Evolutionary conservation across 2,888 invertebrate species (phyloP), one percentile per base, ranked within the genome.

Genomic region (Noctuana brunneofusca): DNA sequence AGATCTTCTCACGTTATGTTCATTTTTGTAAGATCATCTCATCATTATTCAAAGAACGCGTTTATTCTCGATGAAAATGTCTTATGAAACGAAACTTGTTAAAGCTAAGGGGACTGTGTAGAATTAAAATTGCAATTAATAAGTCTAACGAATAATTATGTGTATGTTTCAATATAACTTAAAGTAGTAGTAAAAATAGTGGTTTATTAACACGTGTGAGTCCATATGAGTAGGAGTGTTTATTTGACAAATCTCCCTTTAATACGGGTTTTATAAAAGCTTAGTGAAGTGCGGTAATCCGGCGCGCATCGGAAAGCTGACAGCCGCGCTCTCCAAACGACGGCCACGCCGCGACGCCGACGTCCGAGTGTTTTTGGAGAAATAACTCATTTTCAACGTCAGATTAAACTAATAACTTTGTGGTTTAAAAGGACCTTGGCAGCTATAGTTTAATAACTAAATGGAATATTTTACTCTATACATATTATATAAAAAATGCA

Each of bases 21-120:
- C 79, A 79, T 80, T 81, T 81, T 75, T 78, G 74, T 68, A 69
- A 74, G 69, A 68, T 75, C 66, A 69, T 68, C 71, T 41, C 74
- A 79, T 83, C 75, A 76, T 82, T 83, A 83, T 83, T 78, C 79
- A 81, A 66, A 67, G 55, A 65, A 65, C 27, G 49, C 11, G 32
- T 35, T 49, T 32, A 32, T 35, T 32, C 32, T 27, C 22, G 46
- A 12, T 46, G 22, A 49, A 58, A 48, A 8, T 32, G 22, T 32
- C 22, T 46, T 6, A 48, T 11, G 18, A 14, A 49, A 35, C 14
- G 11, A 58, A 30, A n/a, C 12, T 30, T 16, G 20, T 24, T 50
- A 27, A 2, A 12, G 8, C 50, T n/a, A n/a, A 46, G 14, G 2
- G 35, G 14, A 58, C 18, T 50, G 27, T 24, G n/a, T 50, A 27